Evolutionary conservation across 1,140 invertebrate genomes (phyloP), one percentile per base, ranked within the genome.

Genomic region (Drepana arcuata): DNA sequence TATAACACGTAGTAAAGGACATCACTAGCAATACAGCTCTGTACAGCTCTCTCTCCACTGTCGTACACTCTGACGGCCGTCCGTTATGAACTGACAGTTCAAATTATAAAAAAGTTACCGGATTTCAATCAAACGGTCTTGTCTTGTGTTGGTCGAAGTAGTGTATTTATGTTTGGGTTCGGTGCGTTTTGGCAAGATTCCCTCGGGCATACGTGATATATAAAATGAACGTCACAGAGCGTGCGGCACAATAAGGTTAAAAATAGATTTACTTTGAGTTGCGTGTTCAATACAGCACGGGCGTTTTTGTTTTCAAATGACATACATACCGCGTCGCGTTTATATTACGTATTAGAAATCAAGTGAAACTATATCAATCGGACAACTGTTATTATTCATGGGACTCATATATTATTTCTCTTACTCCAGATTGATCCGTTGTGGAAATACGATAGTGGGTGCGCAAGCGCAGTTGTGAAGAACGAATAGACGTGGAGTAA

Each of bases 221-320:
- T 77, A 77, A 69, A 79, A 66, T 60, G 59, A 69, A 70, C 64
- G 59, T 56, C 56, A 66, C 46, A 50, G 42, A 50, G 51, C 59
- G 66, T 60, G 38, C 54, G 61, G 30, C 52, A 72, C 62, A 72
- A 72, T 77, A 68, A 74, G 54, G 63, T 54, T 79, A 82, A 74
- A 82, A 82, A 82, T 82, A 82, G 78, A 82, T 46, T 68, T 66
- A 59, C 48, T 57, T 44, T 75, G 74, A 75, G 62, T 79, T 74
- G 70, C 72, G 58, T 56, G 62, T 67, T 75, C 61, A 38, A 21
- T 27, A 27, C 34, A n/a, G n/a, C n/a, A 45, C 45, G 41, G 69
- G 66, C 69, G 70, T 75, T 75, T 81, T 79, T 78, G 74, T 78
- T 82, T 77, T 74, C 61, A 66, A 63, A 54, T 77, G 70, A 81